Base-by-base conservation (phyloP, 2,113 vertebrate species). In the Ammodramus savannarum region DNA sequence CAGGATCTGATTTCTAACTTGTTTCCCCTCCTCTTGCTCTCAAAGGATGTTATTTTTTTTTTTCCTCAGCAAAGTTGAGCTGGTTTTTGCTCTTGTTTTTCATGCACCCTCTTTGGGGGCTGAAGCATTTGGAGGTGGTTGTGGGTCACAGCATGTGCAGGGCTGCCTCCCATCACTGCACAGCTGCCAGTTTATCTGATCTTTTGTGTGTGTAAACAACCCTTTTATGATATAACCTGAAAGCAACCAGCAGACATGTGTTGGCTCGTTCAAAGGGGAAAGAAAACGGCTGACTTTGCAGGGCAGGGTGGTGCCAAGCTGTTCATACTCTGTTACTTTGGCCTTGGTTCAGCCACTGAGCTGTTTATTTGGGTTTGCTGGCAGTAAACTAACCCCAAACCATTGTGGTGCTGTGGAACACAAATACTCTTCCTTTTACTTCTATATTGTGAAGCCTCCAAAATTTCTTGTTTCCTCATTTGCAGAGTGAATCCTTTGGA, bases 321-420 rank as follows among this genome's bases (percentile, higher is more conserved):
- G 71, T 31, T 82, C 67, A 8, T 89, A 5, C 44, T 25, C 66
- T 68, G 63, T 84, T 72, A 51, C 58, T 93, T 93, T 96, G 92
- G 80, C 62, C 78, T 71, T 27, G 7, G 7, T 86, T 97, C 85
- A 94, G 38, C 73, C 75, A 68, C 19, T 38, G 52, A 41, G n/a
- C 80, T 93, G 74, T 95, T 94, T 94, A 29, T 81, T 95, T 96
- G 89, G 85, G 22, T 87, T 90, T 90, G 91, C 78, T 83, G 49
- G 76, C 49, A 91, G 75, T 41, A 72, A 95, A 94, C 68, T 38
- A 62, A 49, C 72, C 77, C 59, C 72, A 74, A 27, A 51, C 73
- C 59, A 20, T 39, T 62, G 55, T 87, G 93, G 62, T 73, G 48
- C 80, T 83, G 54, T 34, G 15, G 69, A 89, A 73, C 51, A 15